These are phyloP conservation scores for Stichodactyla mertensii DNA, from an alignment of 64 coral and sea anemone genomes.

Conservation along the genomic window DNA sequence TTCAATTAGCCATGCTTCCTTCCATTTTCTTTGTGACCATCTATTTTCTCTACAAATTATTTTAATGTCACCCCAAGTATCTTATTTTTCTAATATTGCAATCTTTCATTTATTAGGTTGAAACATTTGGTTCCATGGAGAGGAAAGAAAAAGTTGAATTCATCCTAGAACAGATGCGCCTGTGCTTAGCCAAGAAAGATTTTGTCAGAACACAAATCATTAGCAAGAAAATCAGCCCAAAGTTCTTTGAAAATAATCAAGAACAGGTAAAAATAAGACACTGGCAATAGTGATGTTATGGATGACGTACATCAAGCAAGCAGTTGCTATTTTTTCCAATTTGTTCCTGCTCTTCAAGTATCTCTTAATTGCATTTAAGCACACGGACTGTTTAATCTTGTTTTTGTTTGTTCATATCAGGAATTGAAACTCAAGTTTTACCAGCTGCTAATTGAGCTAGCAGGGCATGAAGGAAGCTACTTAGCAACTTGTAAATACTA, in stretches of 20 bases:
- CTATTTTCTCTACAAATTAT: too few relatives aligned
- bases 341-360: too few relatives aligned
- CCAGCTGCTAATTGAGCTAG: conserved; percentile 87
- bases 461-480: conserved; percentile 83
- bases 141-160: conserved; percentile 95
- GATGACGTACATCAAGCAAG: too few relatives aligned
- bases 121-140: conserved; percentile 99
- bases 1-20: too few relatives aligned
- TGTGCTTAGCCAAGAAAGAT: conserved; percentile 96
- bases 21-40: too few relatives aligned
- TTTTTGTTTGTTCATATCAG: conserved; percentile 20
- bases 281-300: not conserved
- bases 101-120: conserved; percentile 46
- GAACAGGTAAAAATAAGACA: conserved; percentile 61
- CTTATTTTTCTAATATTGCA: not conserved
- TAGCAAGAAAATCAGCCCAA: conserved; percentile 98
- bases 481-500: conserved; percentile 95
- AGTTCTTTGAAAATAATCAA: conserved; percentile 97
- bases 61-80: too few relatives aligned
- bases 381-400: not conserved
- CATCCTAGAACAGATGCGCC: conserved; percentile 94
- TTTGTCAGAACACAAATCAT: conserved; percentile 97
- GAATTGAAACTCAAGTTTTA: conserved; percentile 92
- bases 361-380: too few relatives aligned
- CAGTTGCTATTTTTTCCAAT: too few relatives aligned